These are phyloP conservation scores for Schlechtendalia chinensis DNA, from an alignment of 1,140 invertebrate genomes.

Conservation along the genomic window DNA sequence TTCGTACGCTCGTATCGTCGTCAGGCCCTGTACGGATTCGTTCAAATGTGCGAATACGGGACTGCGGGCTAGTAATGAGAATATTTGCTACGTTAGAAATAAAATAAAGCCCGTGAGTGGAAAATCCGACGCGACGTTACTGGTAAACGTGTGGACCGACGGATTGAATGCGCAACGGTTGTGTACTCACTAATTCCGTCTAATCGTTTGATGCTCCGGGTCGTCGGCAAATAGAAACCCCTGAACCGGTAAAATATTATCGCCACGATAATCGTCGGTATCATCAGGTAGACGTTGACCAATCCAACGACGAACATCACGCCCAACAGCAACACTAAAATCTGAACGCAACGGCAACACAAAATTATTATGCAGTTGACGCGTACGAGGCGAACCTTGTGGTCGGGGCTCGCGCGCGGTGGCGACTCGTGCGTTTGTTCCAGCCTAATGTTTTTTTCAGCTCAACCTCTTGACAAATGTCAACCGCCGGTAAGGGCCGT, in stretches of 20 bases:
- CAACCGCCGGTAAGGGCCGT: no score
- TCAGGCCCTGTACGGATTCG: conserved; percentile 81
- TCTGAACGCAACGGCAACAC: conserved; percentile 54
- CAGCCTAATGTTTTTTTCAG: no score
- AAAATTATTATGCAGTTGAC: no score
- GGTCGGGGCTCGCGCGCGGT: no score
- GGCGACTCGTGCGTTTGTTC: no score
- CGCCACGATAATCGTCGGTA: conserved; percentile 59
- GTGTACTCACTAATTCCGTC: conserved; percentile 63
- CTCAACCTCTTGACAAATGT: no score
- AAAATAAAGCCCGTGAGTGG: no score
- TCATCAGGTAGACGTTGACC: conserved; percentile 60
- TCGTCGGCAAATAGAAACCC: conserved; percentile 64
- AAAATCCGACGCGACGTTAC: no score
- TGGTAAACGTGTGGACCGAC: no score
- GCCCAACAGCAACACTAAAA: conserved; percentile 63
- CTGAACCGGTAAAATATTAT: conserved; percentile 61
- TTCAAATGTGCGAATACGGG: conserved; percentile 86
- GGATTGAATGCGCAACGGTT: no score
- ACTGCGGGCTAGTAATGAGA: conserved; percentile 64
- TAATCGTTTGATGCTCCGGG: conserved; percentile 66
- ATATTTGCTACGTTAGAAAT: no score
- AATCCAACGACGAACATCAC: conserved; percentile 62
- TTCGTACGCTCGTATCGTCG: conserved; percentile 83
- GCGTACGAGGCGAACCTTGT: no score